Evolutionary conservation across 1,140 invertebrate genomes (phyloP).

Genomic region (Acromyrmex echinatior): DNA sequence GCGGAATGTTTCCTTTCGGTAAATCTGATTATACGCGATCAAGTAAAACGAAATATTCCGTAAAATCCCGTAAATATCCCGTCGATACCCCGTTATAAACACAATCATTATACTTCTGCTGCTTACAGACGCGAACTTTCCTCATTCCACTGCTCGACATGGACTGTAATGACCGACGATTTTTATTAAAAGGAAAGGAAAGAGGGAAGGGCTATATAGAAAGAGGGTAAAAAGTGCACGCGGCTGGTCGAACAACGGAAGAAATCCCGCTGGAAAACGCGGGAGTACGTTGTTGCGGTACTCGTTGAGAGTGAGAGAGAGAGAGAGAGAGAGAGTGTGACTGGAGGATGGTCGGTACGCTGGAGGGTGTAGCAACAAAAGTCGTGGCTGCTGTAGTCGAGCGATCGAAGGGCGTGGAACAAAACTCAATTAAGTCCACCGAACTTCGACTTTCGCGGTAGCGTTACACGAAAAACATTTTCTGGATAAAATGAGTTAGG

Average conservation of each 20-base stretch:
- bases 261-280: constrained; percentile 42
- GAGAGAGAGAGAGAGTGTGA: not conserved
- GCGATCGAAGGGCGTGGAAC: constrained; percentile 75
- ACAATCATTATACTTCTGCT: constrained; percentile 18
- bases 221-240: constrained; percentile 40
- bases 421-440: constrained; percentile 76
- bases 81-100: constrained; percentile 40
- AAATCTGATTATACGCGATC: constrained; percentile 45
- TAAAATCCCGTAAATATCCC: constrained; percentile 48
- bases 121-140: constrained; percentile 28
- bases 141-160: constrained; percentile 26
- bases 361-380: constrained; percentile 29
- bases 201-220: not conserved
- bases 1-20: not conserved
- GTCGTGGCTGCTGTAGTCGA: constrained; percentile 42
- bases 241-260: constrained; percentile 39
- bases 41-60: constrained; percentile 46
- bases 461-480: constrained; percentile 75
- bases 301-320: not conserved
- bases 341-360: not conserved
- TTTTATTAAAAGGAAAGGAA: constrained; percentile 49
- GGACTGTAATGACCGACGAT: constrained; percentile 38
- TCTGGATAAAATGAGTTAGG: constrained; percentile 73
- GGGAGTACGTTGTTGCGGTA: constrained; percentile 3
- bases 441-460: constrained; percentile 71